phyloP scores from a whole-genome alignment of 2,113 vertebrate species.

The Lycaon pictus region DNA sequence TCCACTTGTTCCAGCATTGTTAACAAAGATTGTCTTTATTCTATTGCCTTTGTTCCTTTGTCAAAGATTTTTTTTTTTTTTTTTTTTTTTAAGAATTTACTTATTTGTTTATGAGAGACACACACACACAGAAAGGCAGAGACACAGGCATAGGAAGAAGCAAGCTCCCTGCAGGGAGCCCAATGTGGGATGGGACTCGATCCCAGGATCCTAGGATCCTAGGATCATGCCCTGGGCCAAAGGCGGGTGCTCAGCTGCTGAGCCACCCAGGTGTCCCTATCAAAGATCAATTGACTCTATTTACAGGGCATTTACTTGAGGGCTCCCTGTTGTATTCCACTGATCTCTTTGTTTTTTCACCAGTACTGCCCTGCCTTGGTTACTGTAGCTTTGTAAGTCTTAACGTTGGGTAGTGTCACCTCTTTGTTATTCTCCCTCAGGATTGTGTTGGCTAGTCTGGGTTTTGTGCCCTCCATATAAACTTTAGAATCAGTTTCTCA shows the following conservation, averaged over 20 bases:
- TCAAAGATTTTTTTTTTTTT: background rate
- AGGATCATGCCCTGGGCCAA: too few relatives aligned
- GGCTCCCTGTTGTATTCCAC: background rate
- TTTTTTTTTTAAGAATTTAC: too few relatives aligned
- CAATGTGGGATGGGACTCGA: too few relatives aligned
- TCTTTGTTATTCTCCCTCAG: background rate
- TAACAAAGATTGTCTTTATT: constrained; percentile 9
- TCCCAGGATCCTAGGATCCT: too few relatives aligned
- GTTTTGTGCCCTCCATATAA: background rate
- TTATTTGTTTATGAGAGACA: too few relatives aligned
- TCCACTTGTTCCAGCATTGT: background rate
- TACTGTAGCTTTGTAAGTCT: constrained; percentile 28
- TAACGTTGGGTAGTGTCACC: background rate
- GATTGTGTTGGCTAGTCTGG: background rate
- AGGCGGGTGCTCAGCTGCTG: too few relatives aligned
- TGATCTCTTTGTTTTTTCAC: constrained; percentile 17
- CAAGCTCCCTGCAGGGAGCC: too few relatives aligned
- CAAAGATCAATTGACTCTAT: background rate
- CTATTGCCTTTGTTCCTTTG: background rate
- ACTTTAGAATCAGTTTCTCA: background rate
- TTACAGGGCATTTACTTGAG: background rate
- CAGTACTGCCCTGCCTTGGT: background rate
- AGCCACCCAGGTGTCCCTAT: background rate
- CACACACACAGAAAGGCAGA: too few relatives aligned
- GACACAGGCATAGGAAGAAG: too few relatives aligned